Percentiles rank a stretch among this genome's conserved stretches.
Evolutionary conservation across 2,797 vertebrate species (phyloP).

Genomic region (Molossus molossus): DNA sequence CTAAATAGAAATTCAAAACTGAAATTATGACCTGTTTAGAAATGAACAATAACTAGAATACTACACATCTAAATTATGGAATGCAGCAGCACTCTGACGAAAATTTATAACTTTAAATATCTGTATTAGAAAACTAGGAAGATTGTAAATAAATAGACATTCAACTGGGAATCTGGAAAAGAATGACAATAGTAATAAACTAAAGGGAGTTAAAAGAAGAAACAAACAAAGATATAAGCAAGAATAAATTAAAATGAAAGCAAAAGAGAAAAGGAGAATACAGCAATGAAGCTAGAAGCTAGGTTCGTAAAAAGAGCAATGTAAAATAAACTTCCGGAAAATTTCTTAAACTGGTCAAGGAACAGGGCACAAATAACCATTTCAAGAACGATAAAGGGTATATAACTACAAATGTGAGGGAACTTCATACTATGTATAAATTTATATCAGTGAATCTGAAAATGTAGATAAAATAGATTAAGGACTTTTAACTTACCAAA

Average conservation of each 20-base stretch:
- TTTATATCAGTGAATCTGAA: constrained; percentile 22
- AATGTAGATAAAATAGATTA: neutral
- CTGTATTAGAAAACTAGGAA: constrained; percentile 20
- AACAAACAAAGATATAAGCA: constrained; percentile 59
- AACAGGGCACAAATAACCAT: neutral
- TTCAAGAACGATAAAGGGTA: constrained; percentile 19
- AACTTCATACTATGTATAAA: neutral
- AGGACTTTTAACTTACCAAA: neutral
- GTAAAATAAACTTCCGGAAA: constrained; percentile 58
- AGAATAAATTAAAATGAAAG: constrained; percentile 66
- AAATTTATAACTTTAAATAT: constrained; percentile 26
- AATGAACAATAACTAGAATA: neutral
- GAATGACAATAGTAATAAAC: neutral
- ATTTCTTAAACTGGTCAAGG: neutral
- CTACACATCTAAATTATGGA: constrained; percentile 16
- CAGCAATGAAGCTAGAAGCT: constrained; percentile 48
- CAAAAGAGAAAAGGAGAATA: constrained; percentile 2
- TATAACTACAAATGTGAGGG: neutral
- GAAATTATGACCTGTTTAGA: constrained; percentile 44
- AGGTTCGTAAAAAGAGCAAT: neutral
- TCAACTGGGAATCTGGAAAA: neutral
- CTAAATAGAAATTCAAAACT: constrained; percentile 54
- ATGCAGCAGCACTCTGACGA: neutral
- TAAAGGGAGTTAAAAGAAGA: neutral
- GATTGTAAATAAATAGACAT: neutral